Evolutionary conservation across 2,888 invertebrate genomes (phyloP).

Genomic region (Pardosa pseudoannulata): DNA sequence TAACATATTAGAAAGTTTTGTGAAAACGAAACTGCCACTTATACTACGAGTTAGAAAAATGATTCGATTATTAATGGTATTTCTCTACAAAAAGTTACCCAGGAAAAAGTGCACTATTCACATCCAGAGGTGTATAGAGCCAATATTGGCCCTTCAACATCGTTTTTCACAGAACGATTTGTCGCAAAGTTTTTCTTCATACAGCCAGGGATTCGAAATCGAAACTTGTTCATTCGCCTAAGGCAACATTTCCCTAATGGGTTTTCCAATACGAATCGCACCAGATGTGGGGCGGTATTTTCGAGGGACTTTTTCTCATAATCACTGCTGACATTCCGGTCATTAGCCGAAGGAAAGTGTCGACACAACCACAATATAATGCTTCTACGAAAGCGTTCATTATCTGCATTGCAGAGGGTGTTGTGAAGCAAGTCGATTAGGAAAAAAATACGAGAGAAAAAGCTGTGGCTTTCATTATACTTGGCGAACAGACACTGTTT

Average conservation of each 20-base stretch:
- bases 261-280: constrained; percentile 62
- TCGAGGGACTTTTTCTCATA: constrained; percentile 10
- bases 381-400: neutral
- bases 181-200: constrained; percentile 13
- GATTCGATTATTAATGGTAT: constrained; percentile 64
- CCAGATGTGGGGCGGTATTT: constrained; percentile 39
- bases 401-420: neutral
- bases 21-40: constrained; percentile 5
- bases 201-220: neutral
- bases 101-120: constrained; percentile 20
- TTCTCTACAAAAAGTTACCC: constrained; percentile 30
- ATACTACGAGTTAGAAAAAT: constrained; percentile 35
- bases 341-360: neutral
- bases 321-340: constrained; percentile 3
- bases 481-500: too few species aligned
- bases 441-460: neutral
- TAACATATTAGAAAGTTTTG: neutral
- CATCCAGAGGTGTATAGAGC: neutral
- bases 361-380: neutral
- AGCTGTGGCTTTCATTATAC: neutral
- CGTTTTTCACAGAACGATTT: constrained; percentile 21
- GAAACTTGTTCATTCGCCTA: constrained; percentile 6
- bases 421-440: neutral
- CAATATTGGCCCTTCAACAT: constrained; percentile 12
- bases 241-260: constrained; percentile 55